A percentile compares a stretch with the other conserved stretches of the same genome.
These are phyloP conservation scores for Cactoblastis cactorum DNA, from an alignment of 2,888 invertebrate genomes.

Conservation along the genomic window DNA sequence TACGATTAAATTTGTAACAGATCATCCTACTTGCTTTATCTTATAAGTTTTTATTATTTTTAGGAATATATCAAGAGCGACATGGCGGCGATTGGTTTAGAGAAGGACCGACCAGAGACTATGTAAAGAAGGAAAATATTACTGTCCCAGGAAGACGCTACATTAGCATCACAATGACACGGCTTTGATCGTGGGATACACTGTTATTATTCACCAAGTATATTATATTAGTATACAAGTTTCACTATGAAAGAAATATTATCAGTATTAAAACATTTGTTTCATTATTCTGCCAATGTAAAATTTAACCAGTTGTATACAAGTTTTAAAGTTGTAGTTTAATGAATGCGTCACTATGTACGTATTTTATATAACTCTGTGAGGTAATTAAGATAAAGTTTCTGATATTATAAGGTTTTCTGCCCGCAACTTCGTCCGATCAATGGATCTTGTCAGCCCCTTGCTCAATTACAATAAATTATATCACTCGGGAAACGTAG, in stretches of 20 bases:
- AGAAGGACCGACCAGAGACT: constrained; percentile 59
- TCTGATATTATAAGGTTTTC: no score
- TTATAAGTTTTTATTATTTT: constrained; percentile 26
- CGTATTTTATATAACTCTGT: no score
- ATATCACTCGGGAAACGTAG: no score
- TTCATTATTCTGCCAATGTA: no score
- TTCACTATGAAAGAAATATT: not conserved
- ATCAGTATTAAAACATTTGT: not conserved
- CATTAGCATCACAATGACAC: not conserved
- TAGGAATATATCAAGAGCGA: constrained; percentile 60
- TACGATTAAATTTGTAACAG: no score
- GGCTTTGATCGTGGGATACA: not conserved
- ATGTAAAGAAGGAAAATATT: constrained; percentile 33
- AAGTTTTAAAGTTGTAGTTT: no score
- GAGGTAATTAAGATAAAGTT: no score
- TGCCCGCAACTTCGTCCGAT: no score
- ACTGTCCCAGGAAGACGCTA: not conserved
- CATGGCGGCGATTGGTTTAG: constrained; percentile 32
- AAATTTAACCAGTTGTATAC: no score
- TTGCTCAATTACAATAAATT: no score
- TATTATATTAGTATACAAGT: not conserved
- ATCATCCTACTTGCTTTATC: not conserved
- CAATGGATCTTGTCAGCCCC: no score
- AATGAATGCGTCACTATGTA: no score
- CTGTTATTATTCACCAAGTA: constrained; percentile 1